Base-by-base conservation (phyloP, 2,797 vertebrate genomes). In the Etheostoma perlongum region DNA sequence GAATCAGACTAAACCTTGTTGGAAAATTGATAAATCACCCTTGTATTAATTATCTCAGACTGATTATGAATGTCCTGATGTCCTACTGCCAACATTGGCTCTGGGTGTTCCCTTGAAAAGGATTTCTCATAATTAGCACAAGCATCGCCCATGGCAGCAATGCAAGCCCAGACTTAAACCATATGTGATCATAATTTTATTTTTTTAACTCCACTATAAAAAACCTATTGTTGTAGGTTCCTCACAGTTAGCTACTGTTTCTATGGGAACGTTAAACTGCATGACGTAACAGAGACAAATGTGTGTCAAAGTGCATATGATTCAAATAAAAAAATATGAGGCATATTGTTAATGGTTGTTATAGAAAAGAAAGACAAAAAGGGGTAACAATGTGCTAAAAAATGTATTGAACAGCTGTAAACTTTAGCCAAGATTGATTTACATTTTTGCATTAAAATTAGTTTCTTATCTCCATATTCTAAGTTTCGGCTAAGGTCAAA, bases 121-220 rank as follows among this genome's bases (percentile, higher is more conserved):
- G 47, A 52, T 52, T 60, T 36, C 47, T 79, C 58, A 60, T 86
- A 81, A 86, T 76, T 76, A 81, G 57, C 48, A 11, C 36, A 69
- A 69, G 60, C 64, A 44, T 57, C 5, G n/a, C 75, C 62, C 48
- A 46, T 3, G 11, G 61, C 70, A 67, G 14, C 49, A 57, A 16
- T 12, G 27, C 63, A 48, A 65, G 54, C 53, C 61, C 9, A 49
- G 71, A 85, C 63, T 27, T 70, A 51, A 67, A 78, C 59, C 57
- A 58, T 76, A 48, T 76, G 62, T 77, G 49, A 70, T 70, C 18
- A 23, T 63, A 53, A 82, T 30, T 30, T 30, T 30, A 6, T 30
- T 30, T 30, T 30, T 30, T 30, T 30, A 5, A 15, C 23, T 18
- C 14, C 6, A 6, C 19, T 7, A 30, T 63, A 27, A 58, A 78